Evolutionary conservation across 2,113 vertebrate genomes (phyloP), one percentile per base, ranked within the genome.

Genomic region (Fukomys damarensis): DNA sequence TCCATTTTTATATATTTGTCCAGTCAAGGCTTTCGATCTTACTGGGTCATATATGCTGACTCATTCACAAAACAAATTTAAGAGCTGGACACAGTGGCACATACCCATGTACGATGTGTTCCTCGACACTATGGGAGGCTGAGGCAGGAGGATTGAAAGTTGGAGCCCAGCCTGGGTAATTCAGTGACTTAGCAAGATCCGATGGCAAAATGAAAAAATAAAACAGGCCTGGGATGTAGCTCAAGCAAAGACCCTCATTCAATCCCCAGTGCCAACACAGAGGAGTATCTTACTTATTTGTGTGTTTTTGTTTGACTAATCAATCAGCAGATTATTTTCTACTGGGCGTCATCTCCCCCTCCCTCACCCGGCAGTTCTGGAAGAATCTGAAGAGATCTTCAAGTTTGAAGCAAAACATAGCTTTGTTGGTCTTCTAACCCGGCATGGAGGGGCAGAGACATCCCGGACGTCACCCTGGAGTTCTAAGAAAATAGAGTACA

Each of bases 401-500:
- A 46, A 20, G 11, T 65, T 94, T 63, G 85, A 66, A 17, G 46
- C 24, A 85, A 52, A 91, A 61, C 63, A 89, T 77, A 96, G 66
- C 43, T 84, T 80, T 58, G 8, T 5, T 22, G 30, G 79, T 87
- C 81, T 76, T 70, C 24, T 76, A 52, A 74, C 63, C 24, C 68
- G 49, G 26, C 35, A 10, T 41, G 49, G 91, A 56, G 59, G 32
- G 8, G 11, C 65, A 17, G 63, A 88, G 41, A 74, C 28, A 32
- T 95, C 89, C 89, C 93, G 38, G 76, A 90, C 96, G 95, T 86
- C 43, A 81, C 65, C 41, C 28, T 0, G 32, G 43, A 96, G 66
- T 92, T 93, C 92, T 96, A 96, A 96, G 88, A 97, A 49, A 96
- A 86, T 85, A 95, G 85, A 87, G 96, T 97, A 43, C n/a, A 19